Percentiles rank a stretch among this genome's conserved stretches.
Evolutionary conservation across 2,113 vertebrate genomes (phyloP).

Genomic region (Mixornis gularis): DNA sequence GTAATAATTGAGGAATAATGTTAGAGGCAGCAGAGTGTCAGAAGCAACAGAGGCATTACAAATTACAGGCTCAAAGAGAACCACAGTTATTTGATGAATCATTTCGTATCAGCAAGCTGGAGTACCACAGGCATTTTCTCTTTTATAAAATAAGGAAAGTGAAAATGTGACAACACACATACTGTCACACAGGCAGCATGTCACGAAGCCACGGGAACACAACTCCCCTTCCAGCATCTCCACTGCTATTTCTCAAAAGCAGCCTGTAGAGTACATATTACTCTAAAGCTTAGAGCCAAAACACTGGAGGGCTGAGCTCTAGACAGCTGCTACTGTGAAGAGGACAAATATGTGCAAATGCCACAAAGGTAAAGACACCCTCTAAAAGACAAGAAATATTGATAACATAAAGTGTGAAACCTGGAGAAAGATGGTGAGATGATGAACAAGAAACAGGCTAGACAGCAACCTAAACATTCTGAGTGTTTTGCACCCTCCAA

Average conservation of each 20-base stretch:
- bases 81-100: neutral
- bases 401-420: neutral
- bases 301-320: neutral
- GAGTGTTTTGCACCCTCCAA: neutral
- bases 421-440: neutral
- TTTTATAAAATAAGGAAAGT: neutral
- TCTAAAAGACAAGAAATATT: neutral
- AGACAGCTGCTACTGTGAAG: neutral
- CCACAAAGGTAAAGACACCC: neutral
- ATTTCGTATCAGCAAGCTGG: neutral
- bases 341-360: neutral
- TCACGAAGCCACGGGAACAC: neutral
- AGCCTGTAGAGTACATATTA: neutral
- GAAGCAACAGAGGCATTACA: slow-evolving; percentile 5
- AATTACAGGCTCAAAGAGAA: slow-evolving; percentile 16
- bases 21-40: neutral
- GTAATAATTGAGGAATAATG: neutral
- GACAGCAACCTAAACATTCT: neutral
- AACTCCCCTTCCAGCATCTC: neutral
- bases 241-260: neutral
- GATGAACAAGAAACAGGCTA: neutral
- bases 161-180: neutral
- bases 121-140: neutral
- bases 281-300: neutral
- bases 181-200: neutral